Evolutionary conservation across 2,888 invertebrate genomes (phyloP).

Genomic region (Polietes domitor): DNA sequence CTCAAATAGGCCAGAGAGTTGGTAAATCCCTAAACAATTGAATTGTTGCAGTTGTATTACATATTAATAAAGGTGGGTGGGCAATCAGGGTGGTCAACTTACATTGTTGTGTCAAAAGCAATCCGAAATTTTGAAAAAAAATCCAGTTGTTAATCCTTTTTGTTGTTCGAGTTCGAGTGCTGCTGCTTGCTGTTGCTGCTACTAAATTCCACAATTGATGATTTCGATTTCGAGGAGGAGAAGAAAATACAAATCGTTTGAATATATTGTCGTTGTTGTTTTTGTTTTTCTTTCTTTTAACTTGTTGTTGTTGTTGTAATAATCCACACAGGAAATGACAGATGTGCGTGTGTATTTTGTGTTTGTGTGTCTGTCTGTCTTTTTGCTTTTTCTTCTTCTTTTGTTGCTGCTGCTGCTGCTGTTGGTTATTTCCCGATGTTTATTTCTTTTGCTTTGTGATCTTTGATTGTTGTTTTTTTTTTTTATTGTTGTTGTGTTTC

Average conservation of each 20-base stretch:
- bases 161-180: background rate
- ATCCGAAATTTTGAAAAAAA: slow-evolving; percentile 70
- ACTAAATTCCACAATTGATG: slow-evolving; percentile 49
- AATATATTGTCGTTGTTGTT: slow-evolving; percentile 37
- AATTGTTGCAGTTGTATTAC: too few relatives aligned
- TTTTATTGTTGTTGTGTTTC: too few relatives aligned
- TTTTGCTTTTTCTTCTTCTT: background rate
- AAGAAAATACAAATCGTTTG: slow-evolving; percentile 26
- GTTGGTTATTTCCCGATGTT: background rate
- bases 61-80: too few relatives aligned
- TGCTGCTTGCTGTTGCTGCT: too few relatives aligned
- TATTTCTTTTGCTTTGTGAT: background rate
- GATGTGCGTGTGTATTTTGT: slow-evolving; percentile 32
- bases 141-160: slow-evolving; percentile 43
- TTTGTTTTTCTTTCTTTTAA: slow-evolving; percentile 46
- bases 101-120: slow-evolving; percentile 80
- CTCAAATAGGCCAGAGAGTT: too few relatives aligned
- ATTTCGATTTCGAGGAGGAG: slow-evolving; percentile 43
- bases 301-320: slow-evolving; percentile 50
- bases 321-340: slow-evolving; percentile 65
- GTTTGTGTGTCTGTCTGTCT: slow-evolving; percentile 5
- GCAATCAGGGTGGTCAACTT: slow-evolving; percentile 72
- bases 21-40: too few relatives aligned
- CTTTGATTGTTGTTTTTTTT: slow-evolving; percentile 21
- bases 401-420: background rate